Base-by-base conservation (phyloP, 2,797 vertebrate genomes). In the Acanthurus tractus region DNA sequence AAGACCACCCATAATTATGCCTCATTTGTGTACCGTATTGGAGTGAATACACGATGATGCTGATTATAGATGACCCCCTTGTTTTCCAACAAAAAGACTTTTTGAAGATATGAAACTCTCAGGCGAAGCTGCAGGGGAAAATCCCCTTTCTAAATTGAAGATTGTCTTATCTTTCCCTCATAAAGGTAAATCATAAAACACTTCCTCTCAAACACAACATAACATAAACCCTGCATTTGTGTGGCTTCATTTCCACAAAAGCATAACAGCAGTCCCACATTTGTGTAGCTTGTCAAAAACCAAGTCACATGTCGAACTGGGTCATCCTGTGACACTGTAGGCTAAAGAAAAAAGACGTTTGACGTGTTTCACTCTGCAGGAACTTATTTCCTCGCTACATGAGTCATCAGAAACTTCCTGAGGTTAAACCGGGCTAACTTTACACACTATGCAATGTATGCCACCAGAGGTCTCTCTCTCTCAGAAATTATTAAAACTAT, bases 1-100 rank as follows among this genome's bases (percentile, higher is more conserved):
- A 94, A 94, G 92, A 93, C 81, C 92, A 91, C 93, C 92, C 78
- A 68, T 89, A 75, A 84, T 80, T 82, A 22, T 85, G 88, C 83
- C 66, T 69, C 74, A 79, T 88, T 65, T 62, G 58, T 72, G 62
- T 54, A 57, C 46, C 34, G 12, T 20, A 55, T 40, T 66, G 38
- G 14, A 12, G 48, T 8, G 4, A 73, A 44, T 53, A 17, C 52
- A 40, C 34, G 25, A 50, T n/a, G 22, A 58, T 15, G 1, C 12
- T 46, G 48, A 45, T 45, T 44, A 66, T 63, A 44, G 23, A 44
- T 2, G 1, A 23, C 9, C 42, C 15, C 14, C 25, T 10, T 63
- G 40, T 46, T 64, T 7, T 29, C 38, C 38, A 40, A 40, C 11
- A 12, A 40, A 40, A 40, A 12, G 38, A 40, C 38, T 11, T 40